These are phyloP conservation scores for Monodelphis domestica DNA, from an alignment of 2,797 vertebrate species.

Conservation along the genomic window DNA sequence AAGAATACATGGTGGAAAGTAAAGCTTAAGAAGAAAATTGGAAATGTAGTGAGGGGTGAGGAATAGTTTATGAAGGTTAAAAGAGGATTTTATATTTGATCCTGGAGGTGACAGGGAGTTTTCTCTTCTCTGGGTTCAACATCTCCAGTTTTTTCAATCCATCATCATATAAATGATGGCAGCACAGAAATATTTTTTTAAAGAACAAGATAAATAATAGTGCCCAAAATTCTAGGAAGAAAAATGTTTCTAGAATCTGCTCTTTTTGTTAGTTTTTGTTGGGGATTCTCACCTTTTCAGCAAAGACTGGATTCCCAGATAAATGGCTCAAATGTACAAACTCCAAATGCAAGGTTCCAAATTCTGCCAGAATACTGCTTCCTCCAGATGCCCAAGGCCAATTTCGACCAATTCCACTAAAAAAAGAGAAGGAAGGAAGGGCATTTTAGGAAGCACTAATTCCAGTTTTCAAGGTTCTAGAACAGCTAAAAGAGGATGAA, in stretches of 20 bases:
- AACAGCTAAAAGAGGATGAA: neutral
- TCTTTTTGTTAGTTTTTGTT: neutral
- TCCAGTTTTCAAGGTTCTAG: neutral
- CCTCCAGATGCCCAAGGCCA: slow-evolving; percentile 99
- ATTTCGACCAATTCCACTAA: slow-evolving; percentile 95
- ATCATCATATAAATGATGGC: neutral
- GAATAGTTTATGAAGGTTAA: neutral
- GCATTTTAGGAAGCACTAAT: slow-evolving; percentile 29
- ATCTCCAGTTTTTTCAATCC: neutral
- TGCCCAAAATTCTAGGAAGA: slow-evolving; percentile 16
- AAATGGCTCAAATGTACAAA: slow-evolving; percentile 96
- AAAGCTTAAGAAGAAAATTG: neutral
- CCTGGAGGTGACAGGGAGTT: neutral
- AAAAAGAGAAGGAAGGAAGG: slow-evolving; percentile 37
- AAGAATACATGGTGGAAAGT: neutral
- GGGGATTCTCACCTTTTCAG: slow-evolving; percentile 93
- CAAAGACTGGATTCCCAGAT: slow-evolving; percentile 94
- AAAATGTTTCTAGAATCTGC: neutral
- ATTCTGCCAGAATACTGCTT: slow-evolving; percentile 99
- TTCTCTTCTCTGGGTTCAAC: neutral
- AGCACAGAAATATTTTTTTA: neutral
- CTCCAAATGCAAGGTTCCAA: slow-evolving; percentile 97
- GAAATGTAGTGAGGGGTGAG: neutral
- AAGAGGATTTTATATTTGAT: neutral
- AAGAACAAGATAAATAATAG: neutral